Evolutionary conservation across 1,140 invertebrate species (phyloP).

Genomic region (Pseudachorutes palmiensis): DNA sequence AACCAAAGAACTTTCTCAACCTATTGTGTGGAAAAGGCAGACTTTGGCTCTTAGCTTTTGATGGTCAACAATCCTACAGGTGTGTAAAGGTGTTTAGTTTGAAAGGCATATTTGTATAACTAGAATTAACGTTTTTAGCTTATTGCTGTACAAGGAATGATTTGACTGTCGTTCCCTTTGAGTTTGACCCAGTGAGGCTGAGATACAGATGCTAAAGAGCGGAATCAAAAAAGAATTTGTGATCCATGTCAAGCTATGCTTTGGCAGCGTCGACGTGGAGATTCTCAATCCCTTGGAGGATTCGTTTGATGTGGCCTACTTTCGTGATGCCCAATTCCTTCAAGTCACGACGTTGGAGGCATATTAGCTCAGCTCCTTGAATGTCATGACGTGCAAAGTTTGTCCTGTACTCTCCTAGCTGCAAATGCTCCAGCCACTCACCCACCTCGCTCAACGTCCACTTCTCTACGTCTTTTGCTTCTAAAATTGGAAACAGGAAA

Average conservation of each 20-base stretch:
- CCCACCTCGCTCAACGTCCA: constrained; percentile 54
- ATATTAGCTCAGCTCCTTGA: constrained; percentile 76
- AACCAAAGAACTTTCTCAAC: too few species aligned
- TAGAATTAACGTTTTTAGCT: too few species aligned
- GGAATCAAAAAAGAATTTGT: too few species aligned
- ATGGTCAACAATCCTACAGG: too few species aligned
- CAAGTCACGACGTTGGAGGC: constrained; percentile 71
- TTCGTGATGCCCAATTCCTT: constrained; percentile 87
- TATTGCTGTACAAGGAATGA: too few species aligned
- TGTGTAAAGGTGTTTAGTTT: too few species aligned
- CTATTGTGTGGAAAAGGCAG: too few species aligned
- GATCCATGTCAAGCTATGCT: background rate
- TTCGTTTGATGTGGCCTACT: constrained; percentile 85
- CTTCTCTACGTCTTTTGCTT: constrained; percentile 38
- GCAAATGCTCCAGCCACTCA: constrained; percentile 77
- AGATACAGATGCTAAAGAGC: too few species aligned
- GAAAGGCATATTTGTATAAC: too few species aligned
- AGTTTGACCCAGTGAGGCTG: too few species aligned
- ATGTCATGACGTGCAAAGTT: constrained; percentile 84
- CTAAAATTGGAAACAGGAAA: constrained; percentile 18
- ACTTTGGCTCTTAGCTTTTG: too few species aligned
- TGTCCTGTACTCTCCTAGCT: constrained; percentile 70
- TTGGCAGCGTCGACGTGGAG: constrained; percentile 42
- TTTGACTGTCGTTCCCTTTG: too few species aligned
- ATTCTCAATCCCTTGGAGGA: constrained; percentile 85